Conservation (phyloP, 2,797 vertebrate species). For the Harpagifer antarcticus region DNA sequence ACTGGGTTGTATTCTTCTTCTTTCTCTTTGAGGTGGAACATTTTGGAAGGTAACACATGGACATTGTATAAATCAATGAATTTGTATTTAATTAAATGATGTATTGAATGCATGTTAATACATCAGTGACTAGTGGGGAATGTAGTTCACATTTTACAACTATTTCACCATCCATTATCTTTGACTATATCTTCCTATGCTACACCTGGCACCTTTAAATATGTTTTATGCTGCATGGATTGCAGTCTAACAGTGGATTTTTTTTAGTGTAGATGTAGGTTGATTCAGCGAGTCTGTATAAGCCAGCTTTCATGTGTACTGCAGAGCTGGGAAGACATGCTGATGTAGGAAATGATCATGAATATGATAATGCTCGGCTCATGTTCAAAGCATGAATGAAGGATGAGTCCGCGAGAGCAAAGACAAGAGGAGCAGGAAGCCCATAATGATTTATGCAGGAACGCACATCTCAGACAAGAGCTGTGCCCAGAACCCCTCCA, state of each 20-base stretch:
- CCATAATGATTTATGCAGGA: background rate
- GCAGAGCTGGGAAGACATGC: conserved; percentile 35
- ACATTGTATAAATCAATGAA: too few relatives aligned
- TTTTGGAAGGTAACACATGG: too few relatives aligned
- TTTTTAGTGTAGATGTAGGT: background rate
- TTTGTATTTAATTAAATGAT: too few relatives aligned
- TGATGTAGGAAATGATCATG: conserved; percentile 29
- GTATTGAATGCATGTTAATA: too few relatives aligned
- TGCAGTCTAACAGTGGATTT: background rate
- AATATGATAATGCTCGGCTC: conserved; percentile 12
- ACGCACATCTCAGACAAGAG: conserved; percentile 2
- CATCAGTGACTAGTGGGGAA: too few relatives aligned
- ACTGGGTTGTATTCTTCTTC: too few relatives aligned
- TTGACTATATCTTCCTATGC: background rate
- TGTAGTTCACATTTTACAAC: too few relatives aligned
- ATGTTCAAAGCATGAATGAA: conserved; percentile 19
- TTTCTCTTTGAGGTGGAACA: too few relatives aligned
- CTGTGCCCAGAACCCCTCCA: background rate
- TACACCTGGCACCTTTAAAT: background rate
- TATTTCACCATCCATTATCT: background rate
- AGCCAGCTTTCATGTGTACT: conserved; percentile 69
- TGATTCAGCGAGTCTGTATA: conserved; percentile 11
- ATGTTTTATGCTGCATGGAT: background rate
- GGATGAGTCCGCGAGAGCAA: conserved; percentile 25
- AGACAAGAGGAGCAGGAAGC: background rate